A percentile compares a stretch with the other conserved stretches of the same genome.
phyloP scores from a whole-genome alignment of 2,113 vertebrate genomes.

The Serranochromis macrocephalus region DNA sequence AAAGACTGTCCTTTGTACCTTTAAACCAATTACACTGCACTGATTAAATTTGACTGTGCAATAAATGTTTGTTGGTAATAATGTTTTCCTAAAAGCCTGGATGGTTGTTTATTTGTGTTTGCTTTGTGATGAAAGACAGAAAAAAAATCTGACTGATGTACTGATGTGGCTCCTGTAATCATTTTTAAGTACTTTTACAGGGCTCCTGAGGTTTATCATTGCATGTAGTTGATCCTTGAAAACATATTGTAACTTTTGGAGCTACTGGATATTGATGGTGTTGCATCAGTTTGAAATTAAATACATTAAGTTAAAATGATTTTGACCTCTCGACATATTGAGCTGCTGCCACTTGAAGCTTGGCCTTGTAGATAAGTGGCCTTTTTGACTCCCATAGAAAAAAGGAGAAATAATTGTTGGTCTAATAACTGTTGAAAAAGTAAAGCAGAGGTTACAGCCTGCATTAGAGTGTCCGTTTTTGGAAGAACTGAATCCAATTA shows the following conservation, averaged over 20 bases:
- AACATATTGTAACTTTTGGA: not conserved
- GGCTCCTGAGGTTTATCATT: not conserved
- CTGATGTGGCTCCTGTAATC: not conserved
- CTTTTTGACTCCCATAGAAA: not conserved
- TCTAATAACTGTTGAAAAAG: not conserved
- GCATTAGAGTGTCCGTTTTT: not conserved
- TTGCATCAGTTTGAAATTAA: not conserved
- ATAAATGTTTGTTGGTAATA: not conserved
- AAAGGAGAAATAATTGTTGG: not conserved
- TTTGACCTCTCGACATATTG: not conserved
- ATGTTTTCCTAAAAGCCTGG: not conserved
- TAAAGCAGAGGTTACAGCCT: not conserved
- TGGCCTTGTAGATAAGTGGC: not conserved
- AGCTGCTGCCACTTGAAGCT: not conserved
- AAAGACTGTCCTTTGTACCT: not conserved
- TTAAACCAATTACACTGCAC: not conserved
- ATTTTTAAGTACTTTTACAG: not conserved
- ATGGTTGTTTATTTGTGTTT: not conserved
- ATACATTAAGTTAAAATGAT: not conserved
- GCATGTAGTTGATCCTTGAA: not conserved
- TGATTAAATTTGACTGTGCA: not conserved
- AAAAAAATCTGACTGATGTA: not conserved
- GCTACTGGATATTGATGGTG: not conserved
- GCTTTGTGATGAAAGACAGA: not conserved
- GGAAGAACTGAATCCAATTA: not conserved